phyloP scores from a whole-genome alignment of 2,888 invertebrate genomes.

The Cephus pulcher region DNA sequence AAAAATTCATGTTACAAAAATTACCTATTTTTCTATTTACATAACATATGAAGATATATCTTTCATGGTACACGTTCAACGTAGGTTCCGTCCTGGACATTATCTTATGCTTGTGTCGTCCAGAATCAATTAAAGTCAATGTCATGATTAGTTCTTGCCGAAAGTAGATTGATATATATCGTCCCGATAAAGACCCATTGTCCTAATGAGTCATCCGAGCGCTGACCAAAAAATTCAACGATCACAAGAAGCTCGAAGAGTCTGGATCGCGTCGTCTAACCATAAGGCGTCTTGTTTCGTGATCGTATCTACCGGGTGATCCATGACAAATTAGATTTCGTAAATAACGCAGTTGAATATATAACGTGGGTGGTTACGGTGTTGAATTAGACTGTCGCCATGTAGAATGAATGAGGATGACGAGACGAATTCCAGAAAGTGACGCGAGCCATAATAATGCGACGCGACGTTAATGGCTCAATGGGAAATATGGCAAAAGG shows the following conservation, averaged over 20 bases:
- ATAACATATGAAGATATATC: background rate
- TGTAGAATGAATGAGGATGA: background rate
- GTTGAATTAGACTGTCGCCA: background rate
- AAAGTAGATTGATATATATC: background rate
- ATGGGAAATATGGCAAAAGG: background rate
- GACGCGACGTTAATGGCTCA: background rate
- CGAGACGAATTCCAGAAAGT: background rate
- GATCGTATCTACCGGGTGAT: background rate
- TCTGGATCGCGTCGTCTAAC: background rate
- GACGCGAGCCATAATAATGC: background rate
- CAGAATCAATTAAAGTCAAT: background rate
- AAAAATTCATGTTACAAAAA: background rate
- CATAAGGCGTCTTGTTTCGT: background rate
- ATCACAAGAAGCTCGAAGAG: background rate
- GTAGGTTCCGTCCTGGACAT: background rate
- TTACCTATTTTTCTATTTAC: background rate
- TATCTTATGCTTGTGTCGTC: background rate
- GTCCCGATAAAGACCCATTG: background rate
- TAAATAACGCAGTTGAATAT: background rate
- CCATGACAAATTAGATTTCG: background rate
- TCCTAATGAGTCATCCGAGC: background rate
- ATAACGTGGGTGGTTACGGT: background rate
- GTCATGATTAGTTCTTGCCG: background rate
- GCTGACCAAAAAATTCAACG: background rate
- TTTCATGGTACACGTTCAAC: background rate